Conservation (phyloP, 2,797 vertebrate genomes). For the Ibycter americanus region DNA sequence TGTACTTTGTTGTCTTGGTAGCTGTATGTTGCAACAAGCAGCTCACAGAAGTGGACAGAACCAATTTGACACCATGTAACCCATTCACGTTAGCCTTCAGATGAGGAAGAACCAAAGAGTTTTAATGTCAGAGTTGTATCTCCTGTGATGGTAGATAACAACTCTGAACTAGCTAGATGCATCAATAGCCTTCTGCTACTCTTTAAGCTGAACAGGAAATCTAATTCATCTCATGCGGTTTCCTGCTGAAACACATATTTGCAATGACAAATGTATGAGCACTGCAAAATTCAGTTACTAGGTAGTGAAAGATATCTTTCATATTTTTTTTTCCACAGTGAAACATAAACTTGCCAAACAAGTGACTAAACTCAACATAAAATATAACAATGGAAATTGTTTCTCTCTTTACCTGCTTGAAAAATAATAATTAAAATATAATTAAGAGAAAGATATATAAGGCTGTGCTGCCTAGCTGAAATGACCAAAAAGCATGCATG, state of each 20-base stretch:
- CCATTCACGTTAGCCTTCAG: conserved; percentile 11
- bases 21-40: conserved; percentile 3
- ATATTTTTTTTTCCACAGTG: neutral
- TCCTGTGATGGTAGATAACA: conserved; percentile 31
- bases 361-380: neutral
- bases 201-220: conserved; percentile 66
- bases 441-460: neutral
- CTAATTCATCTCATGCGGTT: conserved; percentile 61
- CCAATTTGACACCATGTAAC: conserved; percentile 9
- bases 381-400: neutral
- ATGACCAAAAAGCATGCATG: neutral
- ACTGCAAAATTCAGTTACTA: conserved; percentile 28
- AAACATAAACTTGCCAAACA: neutral
- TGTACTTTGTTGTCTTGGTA: neutral
- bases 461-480: neutral
- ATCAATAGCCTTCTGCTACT: conserved; percentile 28
- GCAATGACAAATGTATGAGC: conserved; percentile 26
- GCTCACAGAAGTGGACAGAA: conserved; percentile 23
- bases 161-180: conserved; percentile 4
- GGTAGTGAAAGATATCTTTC: neutral
- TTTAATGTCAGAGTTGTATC: conserved; percentile 15
- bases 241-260: conserved; percentile 55
- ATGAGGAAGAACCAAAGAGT: neutral
- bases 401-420: neutral
- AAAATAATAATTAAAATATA: neutral